Evolutionary conservation across 1,140 invertebrate species (phyloP), one percentile per base, ranked within the genome.

Genomic region (Drosophila insularis): DNA sequence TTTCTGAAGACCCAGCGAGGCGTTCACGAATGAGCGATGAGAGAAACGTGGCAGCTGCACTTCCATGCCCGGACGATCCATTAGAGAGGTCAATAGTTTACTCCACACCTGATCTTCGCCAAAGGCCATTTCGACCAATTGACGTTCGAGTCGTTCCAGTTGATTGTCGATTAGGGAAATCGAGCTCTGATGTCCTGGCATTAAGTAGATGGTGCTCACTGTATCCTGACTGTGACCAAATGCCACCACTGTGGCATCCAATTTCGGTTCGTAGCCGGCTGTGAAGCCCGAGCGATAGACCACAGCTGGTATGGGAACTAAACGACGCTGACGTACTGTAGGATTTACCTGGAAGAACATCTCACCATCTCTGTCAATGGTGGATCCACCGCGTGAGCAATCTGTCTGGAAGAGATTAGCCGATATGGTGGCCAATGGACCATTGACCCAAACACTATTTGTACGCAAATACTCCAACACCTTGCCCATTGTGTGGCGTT

Each of bases 381-480:
- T 95, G 2, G 95, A 96, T 5, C 95, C 43, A 2, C 95, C 39
- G 92, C 43, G 92, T 0, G 93, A 93, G 90, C 96, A 97, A 70
- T 97, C 96, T 4, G 96, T 97, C 94, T 96, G 93, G 81, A 96
- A 96, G 27, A 97, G 95, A 84, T 96, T 97, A 4, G 96, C 95
- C 7, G 95, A 95, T 54, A 97, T 94, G 0, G 95, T 96, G 43
- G 96, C 95, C 43, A 97, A 81, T 14, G 96, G 96, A 10, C 96
- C 94, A 66, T 95, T 93, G 39, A 96, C 93, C 19, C 93, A 93
- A 7, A 97, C 94, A 23, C 93, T 94, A 70, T 95, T 95, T 3
- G 94, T 94, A 74, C 95, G 95, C 7, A 97, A 93, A 81, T 95
- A 97, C 76, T 97, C 96, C 4, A 94, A 91, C 5, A 97, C 95